Evolutionary conservation across 1,140 invertebrate species (phyloP).

Genomic region (Pemphigus obesinymphae): DNA sequence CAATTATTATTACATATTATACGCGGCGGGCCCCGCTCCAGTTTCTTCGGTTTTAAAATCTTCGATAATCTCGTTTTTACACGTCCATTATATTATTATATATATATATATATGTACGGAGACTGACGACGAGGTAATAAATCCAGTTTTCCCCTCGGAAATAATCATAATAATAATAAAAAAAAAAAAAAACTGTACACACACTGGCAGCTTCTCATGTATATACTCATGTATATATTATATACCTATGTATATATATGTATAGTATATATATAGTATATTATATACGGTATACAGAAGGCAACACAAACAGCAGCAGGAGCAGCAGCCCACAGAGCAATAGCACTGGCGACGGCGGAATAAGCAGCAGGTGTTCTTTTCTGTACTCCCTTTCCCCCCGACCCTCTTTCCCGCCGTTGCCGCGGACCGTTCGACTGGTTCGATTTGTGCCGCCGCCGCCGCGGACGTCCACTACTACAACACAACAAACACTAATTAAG

Average conservation of each 20-base stretch:
- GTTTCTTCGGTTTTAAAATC: background rate
- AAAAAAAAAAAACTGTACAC: background rate
- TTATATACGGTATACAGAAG: background rate
- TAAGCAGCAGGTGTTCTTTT: conserved; percentile 23
- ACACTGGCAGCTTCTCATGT: too few relatives aligned
- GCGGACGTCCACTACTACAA: background rate
- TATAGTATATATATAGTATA: background rate
- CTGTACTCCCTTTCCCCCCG: background rate
- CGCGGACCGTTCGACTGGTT: background rate
- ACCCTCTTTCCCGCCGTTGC: background rate
- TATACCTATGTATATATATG: background rate
- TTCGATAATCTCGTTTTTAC: conserved; percentile 16
- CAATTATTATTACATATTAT: background rate
- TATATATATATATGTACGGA: background rate
- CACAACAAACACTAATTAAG: background rate
- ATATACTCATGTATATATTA: too few relatives aligned
- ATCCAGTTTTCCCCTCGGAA: background rate
- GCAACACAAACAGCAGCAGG: background rate
- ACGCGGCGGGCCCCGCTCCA: background rate
- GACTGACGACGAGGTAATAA: background rate
- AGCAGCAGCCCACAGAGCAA: background rate
- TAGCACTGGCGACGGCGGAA: background rate
- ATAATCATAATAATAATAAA: background rate
- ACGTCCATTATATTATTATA: background rate
- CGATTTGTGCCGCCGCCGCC: background rate